phyloP scores from a whole-genome alignment of 2,113 vertebrate genomes.

The Beaufortia kweichowensis region DNA sequence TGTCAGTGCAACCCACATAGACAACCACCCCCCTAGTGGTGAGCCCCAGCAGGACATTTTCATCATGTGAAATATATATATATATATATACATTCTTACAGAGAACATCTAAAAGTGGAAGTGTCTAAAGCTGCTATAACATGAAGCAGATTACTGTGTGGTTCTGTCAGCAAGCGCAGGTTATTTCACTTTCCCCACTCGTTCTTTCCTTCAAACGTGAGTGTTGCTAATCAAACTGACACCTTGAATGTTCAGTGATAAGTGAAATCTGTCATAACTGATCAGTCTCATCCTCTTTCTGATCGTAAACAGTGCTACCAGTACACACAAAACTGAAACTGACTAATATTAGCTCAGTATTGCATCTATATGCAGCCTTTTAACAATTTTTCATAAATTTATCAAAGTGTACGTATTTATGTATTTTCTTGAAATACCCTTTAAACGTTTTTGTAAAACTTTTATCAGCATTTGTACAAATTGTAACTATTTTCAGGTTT shows the following conservation, averaged over 20 bases:
- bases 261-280: slow-evolving; percentile 39
- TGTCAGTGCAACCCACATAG: slow-evolving; percentile 12
- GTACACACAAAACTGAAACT: not conserved
- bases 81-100: not conserved
- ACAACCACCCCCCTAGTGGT: slow-evolving; percentile 25
- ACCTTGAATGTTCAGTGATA: slow-evolving; percentile 34
- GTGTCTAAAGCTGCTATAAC: slow-evolving; percentile 23
- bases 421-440: too few relatives aligned
- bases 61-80: slow-evolving; percentile 14
- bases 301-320: slow-evolving; percentile 14
- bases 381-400: too few relatives aligned
- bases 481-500: too few relatives aligned
- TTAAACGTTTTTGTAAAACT: too few relatives aligned
- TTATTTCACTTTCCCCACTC: slow-evolving; percentile 5
- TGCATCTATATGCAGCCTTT: too few relatives aligned
- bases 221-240: slow-evolving; percentile 45
- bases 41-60: slow-evolving; percentile 17
- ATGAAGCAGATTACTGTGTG: slow-evolving; percentile 20
- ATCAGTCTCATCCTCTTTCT: slow-evolving; percentile 26
- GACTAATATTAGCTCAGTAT: not conserved
- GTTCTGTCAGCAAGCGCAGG: not conserved
- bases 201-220: not conserved
- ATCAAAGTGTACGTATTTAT: too few relatives aligned
- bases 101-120: not conserved
- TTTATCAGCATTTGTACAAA: too few relatives aligned